Conservation (phyloP, 2,113 vertebrate genomes). For the Menidia beryllina region DNA sequence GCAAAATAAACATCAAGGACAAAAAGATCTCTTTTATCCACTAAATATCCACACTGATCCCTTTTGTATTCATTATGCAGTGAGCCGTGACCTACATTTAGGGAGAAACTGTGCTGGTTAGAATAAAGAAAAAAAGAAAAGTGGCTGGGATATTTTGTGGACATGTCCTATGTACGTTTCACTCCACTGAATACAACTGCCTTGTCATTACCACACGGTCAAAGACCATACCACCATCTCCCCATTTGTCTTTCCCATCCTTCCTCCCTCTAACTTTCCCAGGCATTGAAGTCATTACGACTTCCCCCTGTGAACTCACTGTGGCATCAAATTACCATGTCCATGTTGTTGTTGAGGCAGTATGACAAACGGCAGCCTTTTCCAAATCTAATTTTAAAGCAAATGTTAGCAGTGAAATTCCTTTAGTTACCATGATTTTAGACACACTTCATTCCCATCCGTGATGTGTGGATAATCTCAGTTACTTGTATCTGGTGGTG, state of each 20-base stretch:
- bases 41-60: slow-evolving; percentile 38
- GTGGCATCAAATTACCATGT: background rate
- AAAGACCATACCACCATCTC: slow-evolving; percentile 65
- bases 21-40: slow-evolving; percentile 50
- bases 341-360: background rate
- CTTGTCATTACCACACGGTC: slow-evolving; percentile 42
- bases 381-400: too few species aligned
- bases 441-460: too few species aligned
- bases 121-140: background rate
- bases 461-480: too few species aligned
- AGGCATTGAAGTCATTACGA: slow-evolving; percentile 8
- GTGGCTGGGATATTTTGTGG: slow-evolving; percentile 26
- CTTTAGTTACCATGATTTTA: background rate
- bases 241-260: slow-evolving; percentile 38
- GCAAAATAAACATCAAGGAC: slow-evolving; percentile 57
- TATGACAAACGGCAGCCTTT: background rate
- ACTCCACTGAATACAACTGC: slow-evolving; percentile 40
- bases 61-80: slow-evolving; percentile 41
- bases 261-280: slow-evolving; percentile 48
- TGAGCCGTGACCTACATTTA: slow-evolving; percentile 48
- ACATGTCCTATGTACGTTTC: slow-evolving; percentile 27
- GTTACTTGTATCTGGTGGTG: too few species aligned
- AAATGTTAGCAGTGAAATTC: background rate
- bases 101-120: background rate
- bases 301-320: slow-evolving; percentile 7